Evolutionary conservation across 2,797 vertebrate species (phyloP).

Genomic region (Heterohyrax brucei): DNA sequence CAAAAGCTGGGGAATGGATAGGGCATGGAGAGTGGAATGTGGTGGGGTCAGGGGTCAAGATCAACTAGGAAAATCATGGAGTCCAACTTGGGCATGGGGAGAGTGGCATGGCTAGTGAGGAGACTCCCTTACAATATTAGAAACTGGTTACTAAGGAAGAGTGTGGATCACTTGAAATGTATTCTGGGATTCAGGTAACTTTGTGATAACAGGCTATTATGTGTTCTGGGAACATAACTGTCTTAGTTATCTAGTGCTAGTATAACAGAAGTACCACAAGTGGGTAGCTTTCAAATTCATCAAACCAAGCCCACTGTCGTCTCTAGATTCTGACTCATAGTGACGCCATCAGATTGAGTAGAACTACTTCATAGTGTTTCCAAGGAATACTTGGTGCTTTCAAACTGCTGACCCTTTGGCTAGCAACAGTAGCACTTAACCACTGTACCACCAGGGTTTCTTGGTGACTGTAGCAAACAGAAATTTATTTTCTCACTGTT

Average conservation of each 20-base stretch:
- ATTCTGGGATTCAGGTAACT: background rate
- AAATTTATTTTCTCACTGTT: background rate
- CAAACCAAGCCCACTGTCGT: no score
- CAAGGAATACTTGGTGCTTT: no score
- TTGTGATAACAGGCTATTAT: background rate
- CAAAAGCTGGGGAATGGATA: background rate
- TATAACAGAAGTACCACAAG: background rate
- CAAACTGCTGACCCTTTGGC: no score
- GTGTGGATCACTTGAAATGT: background rate
- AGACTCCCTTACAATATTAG: background rate
- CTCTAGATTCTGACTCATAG: no score
- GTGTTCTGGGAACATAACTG: conserved; percentile 3
- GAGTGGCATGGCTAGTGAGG: background rate
- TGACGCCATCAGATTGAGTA: no score
- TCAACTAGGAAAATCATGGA: background rate
- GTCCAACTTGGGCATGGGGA: background rate
- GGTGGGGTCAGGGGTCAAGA: background rate
- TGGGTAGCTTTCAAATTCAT: background rate
- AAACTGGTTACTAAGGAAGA: conserved; percentile 33
- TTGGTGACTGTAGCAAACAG: background rate
- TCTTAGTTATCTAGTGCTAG: background rate
- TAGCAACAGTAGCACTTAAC: no score
- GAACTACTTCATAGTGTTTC: no score
- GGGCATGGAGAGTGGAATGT: background rate
- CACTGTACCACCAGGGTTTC: no score